A percentile compares a stretch with the other conserved stretches of the same genome.
Evolutionary conservation across 1,140 invertebrate genomes (phyloP).

Genomic region (Sycophaga agraensis): DNA sequence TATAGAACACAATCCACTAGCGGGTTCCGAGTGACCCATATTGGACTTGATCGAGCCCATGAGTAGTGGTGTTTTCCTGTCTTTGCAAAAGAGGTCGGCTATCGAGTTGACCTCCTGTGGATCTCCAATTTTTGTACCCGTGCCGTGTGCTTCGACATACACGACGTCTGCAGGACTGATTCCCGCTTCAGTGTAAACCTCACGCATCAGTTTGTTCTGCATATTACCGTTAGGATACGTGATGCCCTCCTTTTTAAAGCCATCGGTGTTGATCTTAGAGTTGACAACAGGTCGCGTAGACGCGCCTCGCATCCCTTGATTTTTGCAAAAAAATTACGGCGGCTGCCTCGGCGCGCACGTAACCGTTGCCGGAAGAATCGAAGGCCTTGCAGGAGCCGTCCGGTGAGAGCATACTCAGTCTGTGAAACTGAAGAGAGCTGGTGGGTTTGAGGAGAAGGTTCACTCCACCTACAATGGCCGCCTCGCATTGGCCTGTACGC

Average conservation of each 20-base stretch:
- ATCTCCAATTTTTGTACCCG: constrained; percentile 93
- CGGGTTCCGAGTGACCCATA: constrained; percentile 96
- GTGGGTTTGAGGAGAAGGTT: constrained; percentile 85
- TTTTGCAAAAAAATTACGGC: constrained; percentile 83
- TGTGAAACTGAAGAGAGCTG: constrained; percentile 89
- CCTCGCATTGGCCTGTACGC: constrained; percentile 82
- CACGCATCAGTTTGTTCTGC: constrained; percentile 83
- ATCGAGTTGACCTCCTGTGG: constrained; percentile 95
- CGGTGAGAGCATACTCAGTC: constrained; percentile 84
- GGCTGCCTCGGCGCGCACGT: constrained; percentile 87
- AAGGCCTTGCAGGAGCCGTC: constrained; percentile 93
- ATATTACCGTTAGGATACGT: constrained; percentile 86
- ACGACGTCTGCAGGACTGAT: constrained; percentile 78
- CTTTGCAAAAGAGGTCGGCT: constrained; percentile 86
- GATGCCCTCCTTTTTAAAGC: constrained; percentile 84
- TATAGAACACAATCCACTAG: constrained; percentile 86
- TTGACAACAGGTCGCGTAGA: constrained; percentile 85
- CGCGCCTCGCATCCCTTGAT: constrained; percentile 69
- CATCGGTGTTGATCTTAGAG: constrained; percentile 87
- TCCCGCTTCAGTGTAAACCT: constrained; percentile 80
- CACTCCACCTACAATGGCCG: constrained; percentile 87
- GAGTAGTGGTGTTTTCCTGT: constrained; percentile 75
- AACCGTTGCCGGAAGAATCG: constrained; percentile 87
- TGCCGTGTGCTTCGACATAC: constrained; percentile 96
- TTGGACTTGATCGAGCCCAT: constrained; percentile 97